Base-by-base conservation (phyloP, 2,113 vertebrate species). In the Prunella fulvescens region DNA sequence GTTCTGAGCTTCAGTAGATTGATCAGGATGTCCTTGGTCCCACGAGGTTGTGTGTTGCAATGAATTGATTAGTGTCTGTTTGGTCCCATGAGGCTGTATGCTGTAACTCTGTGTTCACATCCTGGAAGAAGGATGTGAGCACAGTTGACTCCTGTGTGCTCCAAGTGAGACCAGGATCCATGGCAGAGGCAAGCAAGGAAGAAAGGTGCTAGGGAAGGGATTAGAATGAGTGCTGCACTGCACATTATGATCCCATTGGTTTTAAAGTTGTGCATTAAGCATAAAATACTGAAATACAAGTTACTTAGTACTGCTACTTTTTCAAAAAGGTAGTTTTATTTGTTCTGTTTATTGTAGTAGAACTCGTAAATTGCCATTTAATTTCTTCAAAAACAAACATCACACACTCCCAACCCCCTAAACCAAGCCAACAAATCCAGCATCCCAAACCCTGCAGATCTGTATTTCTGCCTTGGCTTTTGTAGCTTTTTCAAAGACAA, bases 71-170 rank as follows among this genome's bases (percentile, higher is more conserved):
- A 5, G 10, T 50, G 4, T 56, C 45, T 47, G 1, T 53, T 29
- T 69, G 40, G 45, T 54, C 58, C 40, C 1, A 0, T 37, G 8
- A 72, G 53, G 47, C 2, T 88, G 26, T n/a, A 0, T 47, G 31
- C 14, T 72, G 8, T 69, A 50, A 69, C n/a, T 72, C 31, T 57
- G 33, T 26, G 8, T 64, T 86, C 6, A 2, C 48, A 6, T 65
- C 3, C 47, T 56, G 28, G 58, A 35, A 44, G 40, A 39, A 28
- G 33, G 66, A 29, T 37, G 40, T 29, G 39, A 24, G 4, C 39
- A 13, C 37, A 14, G 3, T 28, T 0, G 0, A 19, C n/a, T 60
- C 0, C 0, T 17, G 29, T 23, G 14, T 1, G 3, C 28, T 37
- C 22, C 3, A 10, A 48, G 56, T n/a, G 71, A 54, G 66, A n/a